Evolutionary conservation across 1,140 invertebrate genomes (phyloP).

Genomic region (Bombus vancouverensis): DNA sequence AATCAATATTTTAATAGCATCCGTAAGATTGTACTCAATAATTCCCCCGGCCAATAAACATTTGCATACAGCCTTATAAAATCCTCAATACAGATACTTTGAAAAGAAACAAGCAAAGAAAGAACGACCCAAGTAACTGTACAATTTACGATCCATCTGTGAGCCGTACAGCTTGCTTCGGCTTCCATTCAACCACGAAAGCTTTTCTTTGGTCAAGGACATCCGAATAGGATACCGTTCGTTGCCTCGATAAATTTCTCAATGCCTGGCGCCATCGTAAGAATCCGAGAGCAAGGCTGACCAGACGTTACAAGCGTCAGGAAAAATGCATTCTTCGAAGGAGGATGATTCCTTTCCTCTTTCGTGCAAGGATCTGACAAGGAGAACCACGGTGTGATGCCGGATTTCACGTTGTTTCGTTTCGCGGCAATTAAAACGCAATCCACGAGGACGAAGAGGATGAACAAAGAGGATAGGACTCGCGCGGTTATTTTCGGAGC

Average conservation of each 20-base stretch:
- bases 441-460: neutral
- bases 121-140: neutral
- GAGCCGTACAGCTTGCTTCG: neutral
- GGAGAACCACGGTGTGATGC: neutral
- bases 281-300: slow-evolving; percentile 11
- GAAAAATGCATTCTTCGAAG: neutral
- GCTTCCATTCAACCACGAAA: neutral
- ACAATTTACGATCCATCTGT: slow-evolving; percentile 9
- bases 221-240: slow-evolving; percentile 16
- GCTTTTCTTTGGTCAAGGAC: neutral
- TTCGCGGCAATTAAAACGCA: slow-evolving; percentile 30
- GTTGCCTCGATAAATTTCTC: slow-evolving; percentile 32
- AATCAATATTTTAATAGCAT: slow-evolving; percentile 5
- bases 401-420: slow-evolving; percentile 8
- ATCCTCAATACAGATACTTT: no score
- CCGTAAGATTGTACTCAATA: neutral
- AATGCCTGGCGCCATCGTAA: neutral
- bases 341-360: neutral
- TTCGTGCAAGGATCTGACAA: neutral
- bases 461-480: slow-evolving; percentile 1
- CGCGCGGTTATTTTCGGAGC: neutral
- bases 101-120: no score
- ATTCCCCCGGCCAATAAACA: neutral
- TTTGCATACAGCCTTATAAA: neutral
- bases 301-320: neutral